Percentiles rank a stretch among this genome's conserved stretches.
These are phyloP conservation scores for Gari tellinella DNA, from an alignment of 2,888 invertebrate genomes.

Conservation along the genomic window DNA sequence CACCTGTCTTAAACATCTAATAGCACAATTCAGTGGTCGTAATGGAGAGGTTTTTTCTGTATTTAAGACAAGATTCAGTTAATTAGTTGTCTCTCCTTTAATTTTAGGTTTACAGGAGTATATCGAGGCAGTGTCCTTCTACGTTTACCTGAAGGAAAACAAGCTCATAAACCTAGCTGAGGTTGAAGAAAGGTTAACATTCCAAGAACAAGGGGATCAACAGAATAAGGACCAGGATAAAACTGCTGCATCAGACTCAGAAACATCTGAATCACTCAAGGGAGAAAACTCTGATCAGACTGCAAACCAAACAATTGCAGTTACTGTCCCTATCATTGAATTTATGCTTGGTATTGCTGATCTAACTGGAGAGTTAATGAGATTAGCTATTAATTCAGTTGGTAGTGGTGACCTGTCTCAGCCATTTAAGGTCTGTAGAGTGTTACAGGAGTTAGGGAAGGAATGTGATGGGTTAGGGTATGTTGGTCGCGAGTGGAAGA, in stretches of 20 bases:
- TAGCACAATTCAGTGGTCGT: too few species aligned
- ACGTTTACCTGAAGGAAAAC: constrained; percentile 88
- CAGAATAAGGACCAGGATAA: constrained; percentile 1
- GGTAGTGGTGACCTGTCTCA: constrained; percentile 85
- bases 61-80: too few species aligned
- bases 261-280: not conserved
- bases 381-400: constrained; percentile 93
- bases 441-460: constrained; percentile 87
- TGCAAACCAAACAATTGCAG: constrained; percentile 32
- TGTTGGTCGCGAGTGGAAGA: constrained; percentile 88
- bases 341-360: constrained; percentile 93
- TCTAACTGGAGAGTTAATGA: constrained; percentile 95
- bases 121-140: constrained; percentile 93
- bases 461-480: constrained; percentile 86
- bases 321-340: constrained; percentile 84
- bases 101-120: constrained; percentile 90
- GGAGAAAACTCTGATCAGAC: not conserved
- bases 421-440: constrained; percentile 87
- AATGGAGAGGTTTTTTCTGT: too few species aligned
- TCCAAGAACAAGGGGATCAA: constrained; percentile 26
- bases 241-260: not conserved
- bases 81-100: too few species aligned
- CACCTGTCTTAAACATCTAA: too few species aligned
- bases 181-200: constrained; percentile 82
- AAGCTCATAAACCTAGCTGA: constrained; percentile 88